These are phyloP conservation scores for Drosophila nr. fundita DNA, from an alignment of 2,888 invertebrate species.

Conservation along the genomic window DNA sequence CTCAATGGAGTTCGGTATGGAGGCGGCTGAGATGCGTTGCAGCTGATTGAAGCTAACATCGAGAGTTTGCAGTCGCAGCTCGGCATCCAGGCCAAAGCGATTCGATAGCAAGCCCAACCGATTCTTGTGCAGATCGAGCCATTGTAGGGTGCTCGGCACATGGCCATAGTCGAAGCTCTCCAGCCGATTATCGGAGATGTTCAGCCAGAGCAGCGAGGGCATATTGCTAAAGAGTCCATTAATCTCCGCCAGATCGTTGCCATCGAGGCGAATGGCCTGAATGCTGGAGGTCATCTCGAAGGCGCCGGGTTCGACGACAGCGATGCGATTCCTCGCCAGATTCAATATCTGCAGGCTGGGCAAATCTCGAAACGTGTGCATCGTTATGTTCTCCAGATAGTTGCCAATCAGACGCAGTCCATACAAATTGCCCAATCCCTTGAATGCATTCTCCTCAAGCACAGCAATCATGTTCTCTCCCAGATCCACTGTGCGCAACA, in stretches of 20 bases:
- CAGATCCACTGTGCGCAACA: slow-evolving; percentile 94
- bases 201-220: slow-evolving; percentile 93
- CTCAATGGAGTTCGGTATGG: slow-evolving; percentile 94
- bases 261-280: slow-evolving; percentile 94
- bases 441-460: slow-evolving; percentile 92
- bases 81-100: slow-evolving; percentile 88
- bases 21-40: slow-evolving; percentile 90
- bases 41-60: slow-evolving; percentile 96
- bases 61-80: slow-evolving; percentile 91
- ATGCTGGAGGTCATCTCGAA: slow-evolving; percentile 92
- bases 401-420: slow-evolving; percentile 95
- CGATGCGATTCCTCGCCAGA: slow-evolving; percentile 93
- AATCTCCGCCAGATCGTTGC: slow-evolving; percentile 92
- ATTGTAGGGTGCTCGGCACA: slow-evolving; percentile 92
- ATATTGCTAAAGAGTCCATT: slow-evolving; percentile 93
- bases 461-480: slow-evolving; percentile 95
- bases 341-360: slow-evolving; percentile 94
- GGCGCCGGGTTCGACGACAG: slow-evolving; percentile 91
- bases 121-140: slow-evolving; percentile 96
- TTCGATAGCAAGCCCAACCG: slow-evolving; percentile 92
- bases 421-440: slow-evolving; percentile 93
- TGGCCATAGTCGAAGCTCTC: slow-evolving; percentile 95
- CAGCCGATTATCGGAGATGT: slow-evolving; percentile 95
- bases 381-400: slow-evolving; percentile 92
- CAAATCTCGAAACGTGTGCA: slow-evolving; percentile 91